phyloP scores from a whole-genome alignment of 2,888 invertebrate genomes.

The Tipula helvola region DNA sequence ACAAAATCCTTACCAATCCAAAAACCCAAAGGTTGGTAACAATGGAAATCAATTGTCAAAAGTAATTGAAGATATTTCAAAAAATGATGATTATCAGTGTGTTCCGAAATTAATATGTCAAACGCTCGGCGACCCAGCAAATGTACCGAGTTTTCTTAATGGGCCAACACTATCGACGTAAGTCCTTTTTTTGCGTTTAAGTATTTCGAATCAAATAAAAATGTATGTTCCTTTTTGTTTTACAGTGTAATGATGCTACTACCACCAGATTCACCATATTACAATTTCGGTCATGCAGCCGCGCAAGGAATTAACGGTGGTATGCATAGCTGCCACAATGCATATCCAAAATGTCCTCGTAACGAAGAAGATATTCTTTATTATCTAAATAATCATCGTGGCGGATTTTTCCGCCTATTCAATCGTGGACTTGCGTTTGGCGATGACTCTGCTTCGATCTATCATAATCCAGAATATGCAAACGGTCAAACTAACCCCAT shows the following conservation, averaged over 20 bases:
- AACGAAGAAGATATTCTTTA: constrained; percentile 55
- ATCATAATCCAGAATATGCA: neutral
- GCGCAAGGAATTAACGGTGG: constrained; percentile 55
- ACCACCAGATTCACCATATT: constrained; percentile 42
- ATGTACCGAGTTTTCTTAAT: constrained; percentile 31
- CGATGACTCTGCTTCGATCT: constrained; percentile 13
- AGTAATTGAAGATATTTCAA: constrained; percentile 47
- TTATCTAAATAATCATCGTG: constrained; percentile 75
- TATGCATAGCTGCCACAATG: constrained; percentile 32
- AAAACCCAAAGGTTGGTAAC: constrained; percentile 19
- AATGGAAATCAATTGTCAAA: constrained; percentile 31
- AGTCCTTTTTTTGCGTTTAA: constrained; percentile 18
- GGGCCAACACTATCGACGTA: constrained; percentile 34
- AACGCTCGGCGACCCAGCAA: constrained; percentile 44
- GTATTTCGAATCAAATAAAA: too few relatives aligned
- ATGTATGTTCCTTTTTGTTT: neutral
- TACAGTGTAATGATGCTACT: constrained; percentile 26
- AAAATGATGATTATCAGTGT: constrained; percentile 66
- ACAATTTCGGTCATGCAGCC: constrained; percentile 63
- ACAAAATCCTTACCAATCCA: neutral
- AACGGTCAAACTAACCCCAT: neutral
- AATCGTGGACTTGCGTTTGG: constrained; percentile 39
- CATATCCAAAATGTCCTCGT: constrained; percentile 61
- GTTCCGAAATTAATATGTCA: constrained; percentile 70
- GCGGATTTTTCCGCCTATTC: constrained; percentile 73